Base-by-base conservation (phyloP, 2,113 vertebrate species). In the Arenaria interpres region DNA sequence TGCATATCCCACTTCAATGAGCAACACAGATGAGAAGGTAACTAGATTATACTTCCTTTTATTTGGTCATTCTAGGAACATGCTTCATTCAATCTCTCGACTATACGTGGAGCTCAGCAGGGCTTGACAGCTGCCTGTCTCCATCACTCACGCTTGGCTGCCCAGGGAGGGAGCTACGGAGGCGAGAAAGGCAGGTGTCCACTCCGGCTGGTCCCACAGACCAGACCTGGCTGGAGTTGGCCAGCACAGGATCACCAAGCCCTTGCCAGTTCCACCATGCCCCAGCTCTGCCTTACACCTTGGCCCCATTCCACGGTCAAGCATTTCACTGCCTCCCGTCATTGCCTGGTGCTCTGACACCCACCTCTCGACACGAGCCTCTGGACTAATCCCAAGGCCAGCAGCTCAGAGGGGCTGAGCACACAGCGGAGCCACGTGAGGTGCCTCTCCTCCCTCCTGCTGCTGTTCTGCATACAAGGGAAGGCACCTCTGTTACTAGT, bases 381-480 rank as follows among this genome's bases (percentile, higher is more conserved):
- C 50, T 64, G 51, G 18, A n/a, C 27, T 56, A 24, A 53, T 25
- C n/a, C 46, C 32, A 25, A 67, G 25, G 14, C 0, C 0, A 68
- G n/a, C 23, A 56, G 37, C 78, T 78, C 43, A 24, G 18, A 53
- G 15, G 3, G 5, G 8, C 24, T 25, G 5, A 46, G 54, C 24
- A 71, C 28, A 25, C 1, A 1, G 39, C 1, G 2, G 39, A 79
- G 33, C 39, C 1, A 0, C 1, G 1, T 1, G 1, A 79, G 33
- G 14, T 35, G 30, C 25, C 56, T 46, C 64, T 46, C 14, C 32
- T 43, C 35, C 56, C 48, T 77, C 37, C n/a, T 69, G 54, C 16
- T 0, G 1, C 41, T n/a, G 5, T 12, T 24, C 23, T 68, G 46
- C 1, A 0, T 35, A 17, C 1, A 0, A 5, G 11, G 15, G 39